These are phyloP conservation scores for Calameuta filiformis DNA, from an alignment of 2,888 invertebrate genomes.

Conservation along the genomic window DNA sequence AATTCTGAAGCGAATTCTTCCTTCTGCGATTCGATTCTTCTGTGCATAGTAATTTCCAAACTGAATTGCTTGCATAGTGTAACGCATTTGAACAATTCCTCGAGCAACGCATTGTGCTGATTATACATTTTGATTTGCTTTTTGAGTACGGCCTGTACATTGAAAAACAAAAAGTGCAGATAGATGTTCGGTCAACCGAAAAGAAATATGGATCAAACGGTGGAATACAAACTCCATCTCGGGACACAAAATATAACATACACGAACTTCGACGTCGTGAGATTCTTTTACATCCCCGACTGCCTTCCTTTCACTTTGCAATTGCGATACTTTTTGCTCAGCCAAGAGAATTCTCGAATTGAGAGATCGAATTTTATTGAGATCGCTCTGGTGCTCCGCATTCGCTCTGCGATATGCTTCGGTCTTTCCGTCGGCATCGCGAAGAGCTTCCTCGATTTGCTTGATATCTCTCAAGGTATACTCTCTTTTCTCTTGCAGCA, in stretches of 20 bases:
- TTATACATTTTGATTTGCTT: conserved; percentile 52
- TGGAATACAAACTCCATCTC: not conserved
- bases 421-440: conserved; percentile 36
- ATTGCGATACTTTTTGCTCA: conserved; percentile 46
- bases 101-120: conserved; percentile 46
- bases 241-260: conserved; percentile 18
- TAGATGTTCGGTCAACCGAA: not conserved
- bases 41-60: conserved; percentile 40
- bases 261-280: conserved; percentile 44
- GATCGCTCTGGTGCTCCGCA: conserved; percentile 37
- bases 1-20: conserved; percentile 58
- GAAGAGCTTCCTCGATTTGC: conserved; percentile 45
- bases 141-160: conserved; percentile 36
- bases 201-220: not conserved
- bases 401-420: conserved; percentile 37
- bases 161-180: conserved; percentile 23
- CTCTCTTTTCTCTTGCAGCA: conserved; percentile 29
- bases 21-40: conserved; percentile 37
- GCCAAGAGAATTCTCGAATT: conserved; percentile 44
- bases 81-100: conserved; percentile 48
- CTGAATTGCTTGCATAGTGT: conserved; percentile 45
- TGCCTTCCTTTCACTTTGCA: conserved; percentile 53
- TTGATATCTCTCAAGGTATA: conserved; percentile 47
- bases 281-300: conserved; percentile 48
- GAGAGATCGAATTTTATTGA: conserved; percentile 43